Percentiles rank a stretch among this genome's conserved stretches.
Evolutionary conservation across 2,888 invertebrate species (phyloP).

Genomic region (Uropetala carovei): DNA sequence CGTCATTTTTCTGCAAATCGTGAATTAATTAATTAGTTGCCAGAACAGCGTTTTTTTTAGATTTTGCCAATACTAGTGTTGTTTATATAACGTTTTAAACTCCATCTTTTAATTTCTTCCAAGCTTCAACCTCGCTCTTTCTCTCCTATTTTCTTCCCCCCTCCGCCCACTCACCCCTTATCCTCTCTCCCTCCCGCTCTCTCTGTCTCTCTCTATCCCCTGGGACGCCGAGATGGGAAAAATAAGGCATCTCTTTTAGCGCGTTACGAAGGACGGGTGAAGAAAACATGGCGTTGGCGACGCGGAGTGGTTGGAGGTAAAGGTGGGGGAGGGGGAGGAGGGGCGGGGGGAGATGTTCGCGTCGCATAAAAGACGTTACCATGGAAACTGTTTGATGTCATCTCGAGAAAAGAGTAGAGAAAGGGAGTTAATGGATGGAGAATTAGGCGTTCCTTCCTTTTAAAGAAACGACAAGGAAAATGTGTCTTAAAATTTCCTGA

Average conservation of each 20-base stretch:
- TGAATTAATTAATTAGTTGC: too few relatives aligned
- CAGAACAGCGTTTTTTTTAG: too few relatives aligned
- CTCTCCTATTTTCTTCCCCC: background rate
- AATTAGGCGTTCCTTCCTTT: slow-evolving; percentile 28
- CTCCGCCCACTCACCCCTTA: background rate
- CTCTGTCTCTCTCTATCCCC: background rate
- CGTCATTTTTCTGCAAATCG: too few relatives aligned
- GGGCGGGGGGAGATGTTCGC: background rate
- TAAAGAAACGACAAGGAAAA: slow-evolving; percentile 24
- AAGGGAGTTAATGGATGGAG: slow-evolving; percentile 35
- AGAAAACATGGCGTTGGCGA: background rate
- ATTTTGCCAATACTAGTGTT: too few relatives aligned
- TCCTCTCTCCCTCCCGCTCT: background rate
- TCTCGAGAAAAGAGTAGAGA: slow-evolving; percentile 16
- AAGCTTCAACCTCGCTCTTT: background rate
- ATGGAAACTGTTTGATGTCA: slow-evolving; percentile 32
- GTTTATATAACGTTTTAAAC: too few relatives aligned
- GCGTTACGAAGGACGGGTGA: slow-evolving; percentile 19
- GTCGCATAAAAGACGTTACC: slow-evolving; percentile 22
- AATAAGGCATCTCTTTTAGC: background rate
- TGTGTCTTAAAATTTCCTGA: slow-evolving; percentile 1
- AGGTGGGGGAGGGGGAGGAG: background rate
- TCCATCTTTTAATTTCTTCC: background rate
- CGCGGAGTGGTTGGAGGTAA: background rate
- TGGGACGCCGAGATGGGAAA: background rate